A percentile compares a stretch with the other conserved stretches of the same genome.
phyloP scores from a whole-genome alignment of 2,113 vertebrate species.

The Megatriorchis doriae region DNA sequence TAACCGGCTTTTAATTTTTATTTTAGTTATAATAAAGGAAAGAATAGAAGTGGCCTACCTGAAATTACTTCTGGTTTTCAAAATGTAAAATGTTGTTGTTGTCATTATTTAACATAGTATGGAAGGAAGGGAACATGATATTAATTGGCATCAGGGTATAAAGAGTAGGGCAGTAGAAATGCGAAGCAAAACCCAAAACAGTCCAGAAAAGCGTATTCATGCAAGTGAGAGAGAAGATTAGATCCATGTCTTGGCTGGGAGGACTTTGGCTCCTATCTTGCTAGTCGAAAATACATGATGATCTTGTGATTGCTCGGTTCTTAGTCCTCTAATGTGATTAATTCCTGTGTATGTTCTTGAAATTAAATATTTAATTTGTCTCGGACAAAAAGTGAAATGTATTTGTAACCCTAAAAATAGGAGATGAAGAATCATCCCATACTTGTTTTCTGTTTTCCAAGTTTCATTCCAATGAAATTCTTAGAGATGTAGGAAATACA shows the following conservation, averaged over 20 bases:
- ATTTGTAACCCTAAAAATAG: background rate
- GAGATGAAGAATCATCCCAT: background rate
- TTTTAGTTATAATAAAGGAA: background rate
- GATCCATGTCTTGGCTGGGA: background rate
- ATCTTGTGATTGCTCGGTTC: background rate
- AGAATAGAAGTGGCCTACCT: background rate
- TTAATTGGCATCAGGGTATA: background rate
- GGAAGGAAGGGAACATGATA: background rate
- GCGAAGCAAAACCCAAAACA: background rate
- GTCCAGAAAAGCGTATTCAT: background rate
- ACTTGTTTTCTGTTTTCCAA: background rate
- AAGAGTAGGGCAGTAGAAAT: background rate
- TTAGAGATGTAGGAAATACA: background rate
- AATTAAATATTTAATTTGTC: background rate
- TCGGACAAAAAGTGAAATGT: background rate
- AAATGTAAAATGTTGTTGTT: background rate
- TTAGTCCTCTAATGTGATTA: background rate
- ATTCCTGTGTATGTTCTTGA: background rate
- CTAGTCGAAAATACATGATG: background rate
- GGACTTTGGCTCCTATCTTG: background rate
- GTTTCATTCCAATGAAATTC: background rate
- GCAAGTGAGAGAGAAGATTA: background rate
- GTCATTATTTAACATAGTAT: background rate
- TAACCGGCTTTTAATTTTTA: background rate
- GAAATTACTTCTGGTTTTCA: background rate